Base-by-base conservation (phyloP, 2,113 vertebrate genomes). In the Zootoca vivipara region DNA sequence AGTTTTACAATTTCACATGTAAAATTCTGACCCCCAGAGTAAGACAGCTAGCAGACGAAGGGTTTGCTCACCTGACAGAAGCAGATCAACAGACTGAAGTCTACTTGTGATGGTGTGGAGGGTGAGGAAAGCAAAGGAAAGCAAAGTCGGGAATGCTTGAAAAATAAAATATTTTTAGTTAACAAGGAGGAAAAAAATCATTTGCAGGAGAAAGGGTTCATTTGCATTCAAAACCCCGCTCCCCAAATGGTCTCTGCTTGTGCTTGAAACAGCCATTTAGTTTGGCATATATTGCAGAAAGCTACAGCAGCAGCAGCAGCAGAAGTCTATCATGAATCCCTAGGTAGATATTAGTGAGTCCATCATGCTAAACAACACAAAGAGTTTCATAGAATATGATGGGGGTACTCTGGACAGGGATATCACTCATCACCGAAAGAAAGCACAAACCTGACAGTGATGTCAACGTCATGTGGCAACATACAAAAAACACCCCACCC, bases 121-220 rank as follows among this genome's bases (percentile, higher is more conserved):
- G 95, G 95, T 96, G 92, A 97, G 94, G 95, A 96, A 93, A 97
- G 94, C 93, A 96, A 97, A 96, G 93, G 93, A 97, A 97, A 96
- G 92, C 93, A 96, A 96, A 96, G 93, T 96, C 70, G 69, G 89
- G 94, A 97, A 95, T 96, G 93, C 94, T 96, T 97, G 96, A 96
- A 96, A 96, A 96, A 96, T 96, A 95, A 96, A 95, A 96, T 93
- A 95, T 95, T 95, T 96, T 94, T 90, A 93, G 89, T 95, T 96
- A 97, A 95, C 90, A 96, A 93, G 85, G 89, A 93, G 93, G 94
- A 94, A 97, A 94, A 94, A 96, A 94, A 56, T 62, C 83, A 89
- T 95, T 86, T 22, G 52, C 62, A 83, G 80, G 81, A 78, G 67
- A 93, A 96, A 92, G 83, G 93, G 93, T 93, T 94, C 42, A 91